Percentiles rank a stretch among this genome's conserved stretches.
Evolutionary conservation across 92 coral and sea anemone genomes (phyloP).

Genomic region (Epizoanthus stellaris): DNA sequence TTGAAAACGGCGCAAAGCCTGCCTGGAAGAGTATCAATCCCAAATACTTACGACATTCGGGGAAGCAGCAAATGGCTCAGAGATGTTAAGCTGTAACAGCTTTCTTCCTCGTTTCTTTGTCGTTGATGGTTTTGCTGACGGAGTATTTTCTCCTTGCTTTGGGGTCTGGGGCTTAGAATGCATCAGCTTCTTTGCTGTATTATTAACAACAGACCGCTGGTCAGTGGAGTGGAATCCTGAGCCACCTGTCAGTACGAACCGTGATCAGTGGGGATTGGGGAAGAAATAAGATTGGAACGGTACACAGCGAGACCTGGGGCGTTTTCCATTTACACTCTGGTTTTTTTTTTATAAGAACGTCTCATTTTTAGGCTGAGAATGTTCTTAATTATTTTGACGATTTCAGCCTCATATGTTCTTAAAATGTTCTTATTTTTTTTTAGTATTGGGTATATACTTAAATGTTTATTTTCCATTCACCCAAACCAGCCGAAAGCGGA

Average conservation of each 20-base stretch:
- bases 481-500: too few species aligned
- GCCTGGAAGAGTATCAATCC: background rate
- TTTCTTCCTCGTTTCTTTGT: slow-evolving; percentile 11
- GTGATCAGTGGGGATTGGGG: slow-evolving; percentile 26
- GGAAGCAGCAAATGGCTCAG: slow-evolving; percentile 32
- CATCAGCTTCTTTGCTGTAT: slow-evolving; percentile 50
- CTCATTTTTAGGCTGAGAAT: too few species aligned
- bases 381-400: too few species aligned
- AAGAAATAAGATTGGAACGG: background rate
- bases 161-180: slow-evolving; percentile 31
- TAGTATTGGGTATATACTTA: too few species aligned
- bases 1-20: background rate
- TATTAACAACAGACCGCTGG: slow-evolving; percentile 22
- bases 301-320: too few species aligned
- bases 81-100: background rate
- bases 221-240: slow-evolving; percentile 17
- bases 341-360: too few species aligned
- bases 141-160: slow-evolving; percentile 21
- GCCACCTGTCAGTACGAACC: slow-evolving; percentile 15
- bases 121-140: slow-evolving; percentile 22
- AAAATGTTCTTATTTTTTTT: too few species aligned
- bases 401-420: too few species aligned
- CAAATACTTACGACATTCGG: slow-evolving; percentile 19
- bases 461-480: too few species aligned
- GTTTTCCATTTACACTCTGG: too few species aligned